Percentiles rank a stretch among this genome's conserved stretches.
These are phyloP conservation scores for Yponomeuta cagnagella DNA, from an alignment of 2,888 invertebrate species.

Conservation along the genomic window DNA sequence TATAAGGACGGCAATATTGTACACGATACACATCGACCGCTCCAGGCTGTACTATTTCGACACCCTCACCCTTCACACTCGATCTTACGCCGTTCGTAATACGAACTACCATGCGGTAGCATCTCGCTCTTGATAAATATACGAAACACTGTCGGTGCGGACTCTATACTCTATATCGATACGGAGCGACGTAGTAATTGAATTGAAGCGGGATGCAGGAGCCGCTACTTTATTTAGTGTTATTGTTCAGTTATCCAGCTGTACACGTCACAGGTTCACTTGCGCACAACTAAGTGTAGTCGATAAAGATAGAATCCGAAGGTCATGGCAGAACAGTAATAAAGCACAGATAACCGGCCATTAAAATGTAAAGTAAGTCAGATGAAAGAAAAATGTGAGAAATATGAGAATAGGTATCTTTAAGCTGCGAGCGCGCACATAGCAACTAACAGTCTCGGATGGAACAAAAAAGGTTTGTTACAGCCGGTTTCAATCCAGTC, in stretches of 20 bases:
- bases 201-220: background rate
- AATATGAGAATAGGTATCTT: no score
- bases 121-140: background rate
- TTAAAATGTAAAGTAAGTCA: no score
- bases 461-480: no score
- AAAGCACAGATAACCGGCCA: no score
- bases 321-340: no score
- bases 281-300: background rate
- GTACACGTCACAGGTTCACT: background rate
- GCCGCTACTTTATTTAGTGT: slow-evolving; percentile 6
- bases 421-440: no score
- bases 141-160: background rate
- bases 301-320: background rate
- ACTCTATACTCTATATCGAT: background rate
- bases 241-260: slow-evolving; percentile 11
- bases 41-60: background rate
- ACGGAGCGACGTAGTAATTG: background rate
- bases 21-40: background rate
- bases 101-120: no score
- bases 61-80: background rate
- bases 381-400: no score
- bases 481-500: no score
- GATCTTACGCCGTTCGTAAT: no score
- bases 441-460: no score
- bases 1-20: background rate